Base-by-base conservation (phyloP, 2,113 vertebrate genomes). In the Callospermophilus lateralis region DNA sequence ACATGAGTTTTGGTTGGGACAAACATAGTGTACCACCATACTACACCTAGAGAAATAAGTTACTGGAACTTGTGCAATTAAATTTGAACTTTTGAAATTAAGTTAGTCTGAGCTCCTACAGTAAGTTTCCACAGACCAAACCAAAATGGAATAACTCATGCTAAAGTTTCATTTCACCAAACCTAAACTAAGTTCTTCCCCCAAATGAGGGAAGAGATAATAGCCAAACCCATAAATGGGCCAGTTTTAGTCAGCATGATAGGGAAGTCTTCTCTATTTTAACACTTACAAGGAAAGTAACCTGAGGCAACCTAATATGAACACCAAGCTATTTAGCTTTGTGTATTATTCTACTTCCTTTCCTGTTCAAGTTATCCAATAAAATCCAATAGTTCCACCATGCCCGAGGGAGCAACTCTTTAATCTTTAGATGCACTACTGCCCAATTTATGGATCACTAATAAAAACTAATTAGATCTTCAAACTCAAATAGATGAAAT, bases 371-470 rank as follows among this genome's bases (percentile, higher is more conserved):
- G 11, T 45, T 58, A 37, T 22, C 4, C 79, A 39, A 11, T 45
- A 67, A 80, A 45, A 67, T 2, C 34, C 48, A 42, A 55, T 3
- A 19, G 22, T 11, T 39, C 83, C 55, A 15, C 45, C 34, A 24
- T 10, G 17, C 7, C 10, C 3, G 8, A 12, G 6, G 11, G 3
- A 53, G 22, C 8, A 42, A 28, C 22, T 22, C 3, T 28, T 51
- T 73, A 48, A 53, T 53, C 67, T 65, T 34, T n/a, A 30, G 11
- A n/a, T 24, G 45, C 8, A 24, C 42, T 17, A 4, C 63, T 39
- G 22, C 45, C 22, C 16, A 12, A 10, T 2, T 48, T 11, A 37
- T 70, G 9, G 32, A 45, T n/a, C 17, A 37, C 8, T 55, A 48
- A 45, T 70, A 45, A 93, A 19, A 63, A 20, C 11, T 34, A 8